Evolutionary conservation across 2,888 invertebrate species (phyloP).

Genomic region (Muschampia plurimacula): DNA sequence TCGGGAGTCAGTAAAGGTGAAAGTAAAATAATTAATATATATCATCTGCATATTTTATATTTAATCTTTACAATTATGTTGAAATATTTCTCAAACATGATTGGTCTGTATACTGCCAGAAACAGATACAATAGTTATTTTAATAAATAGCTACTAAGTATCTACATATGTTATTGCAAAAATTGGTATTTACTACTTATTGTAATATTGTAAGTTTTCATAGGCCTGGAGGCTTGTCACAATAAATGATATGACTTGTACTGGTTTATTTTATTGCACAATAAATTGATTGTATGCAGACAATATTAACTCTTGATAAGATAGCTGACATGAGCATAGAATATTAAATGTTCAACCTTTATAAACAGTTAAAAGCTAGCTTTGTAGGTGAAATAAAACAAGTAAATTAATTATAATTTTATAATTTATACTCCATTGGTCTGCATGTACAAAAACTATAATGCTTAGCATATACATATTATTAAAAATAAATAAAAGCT

Average conservation of each 20-base stretch:
- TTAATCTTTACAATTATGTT: too few species aligned
- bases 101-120: too few species aligned
- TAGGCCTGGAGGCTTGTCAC: neutral
- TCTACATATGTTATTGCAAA: too few species aligned
- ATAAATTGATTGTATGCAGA: neutral
- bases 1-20: too few species aligned
- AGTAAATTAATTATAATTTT: neutral
- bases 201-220: constrained; percentile 2
- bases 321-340: neutral
- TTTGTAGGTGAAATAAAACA: constrained; percentile 12
- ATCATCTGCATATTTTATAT: too few species aligned
- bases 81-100: too few species aligned
- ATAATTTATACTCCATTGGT: constrained; percentile 6
- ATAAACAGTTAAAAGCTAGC: neutral
- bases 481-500: constrained; percentile 66
- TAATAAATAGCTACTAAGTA: too few species aligned
- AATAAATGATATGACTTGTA: neutral
- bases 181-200: neutral
- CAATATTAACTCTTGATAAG: neutral
- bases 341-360: too few species aligned
- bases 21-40: too few species aligned
- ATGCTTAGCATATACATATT: constrained; percentile 21
- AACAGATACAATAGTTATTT: too few species aligned
- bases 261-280: neutral
- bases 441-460: constrained; percentile 15